phyloP scores from a whole-genome alignment of 1,140 invertebrate genomes.

The Macrobrachium nipponense region DNA sequence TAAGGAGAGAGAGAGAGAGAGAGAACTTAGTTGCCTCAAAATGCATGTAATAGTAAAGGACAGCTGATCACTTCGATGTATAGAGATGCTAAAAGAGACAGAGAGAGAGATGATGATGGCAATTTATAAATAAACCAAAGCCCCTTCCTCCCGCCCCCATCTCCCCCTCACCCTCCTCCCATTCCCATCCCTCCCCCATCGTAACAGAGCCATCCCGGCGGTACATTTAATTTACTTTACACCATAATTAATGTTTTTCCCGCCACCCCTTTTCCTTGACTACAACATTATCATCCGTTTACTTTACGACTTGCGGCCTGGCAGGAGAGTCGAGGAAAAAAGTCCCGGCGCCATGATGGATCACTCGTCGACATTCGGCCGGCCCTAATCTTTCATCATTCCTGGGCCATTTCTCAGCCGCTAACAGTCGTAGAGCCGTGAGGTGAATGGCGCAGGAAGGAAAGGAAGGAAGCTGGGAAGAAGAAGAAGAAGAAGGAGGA shows the following conservation, averaged over 20 bases:
- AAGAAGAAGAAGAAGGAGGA: slow-evolving; percentile 36
- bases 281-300: slow-evolving; percentile 47
- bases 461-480: slow-evolving; percentile 5
- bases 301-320: slow-evolving; percentile 43
- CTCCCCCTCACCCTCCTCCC: too few relatives aligned
- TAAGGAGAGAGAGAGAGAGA: too few relatives aligned
- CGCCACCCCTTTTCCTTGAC: slow-evolving; percentile 29
- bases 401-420: slow-evolving; percentile 52
- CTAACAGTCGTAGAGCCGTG: slow-evolving; percentile 51
- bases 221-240: slow-evolving; percentile 56
- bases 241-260: slow-evolving; percentile 50
- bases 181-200: too few relatives aligned
- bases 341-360: slow-evolving; percentile 31
- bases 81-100: too few relatives aligned
- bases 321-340: slow-evolving; percentile 36
- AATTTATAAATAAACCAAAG: neutral
- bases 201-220: neutral
- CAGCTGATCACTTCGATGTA: too few relatives aligned
- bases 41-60: too few relatives aligned
- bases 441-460: slow-evolving; percentile 47
- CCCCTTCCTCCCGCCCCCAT: too few relatives aligned
- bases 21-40: too few relatives aligned
- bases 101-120: neutral
- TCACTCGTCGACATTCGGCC: slow-evolving; percentile 48
- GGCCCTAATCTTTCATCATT: slow-evolving; percentile 48